These are phyloP conservation scores for Nothoprocta pentlandii DNA, from an alignment of 2,113 vertebrate species.

Conservation along the genomic window DNA sequence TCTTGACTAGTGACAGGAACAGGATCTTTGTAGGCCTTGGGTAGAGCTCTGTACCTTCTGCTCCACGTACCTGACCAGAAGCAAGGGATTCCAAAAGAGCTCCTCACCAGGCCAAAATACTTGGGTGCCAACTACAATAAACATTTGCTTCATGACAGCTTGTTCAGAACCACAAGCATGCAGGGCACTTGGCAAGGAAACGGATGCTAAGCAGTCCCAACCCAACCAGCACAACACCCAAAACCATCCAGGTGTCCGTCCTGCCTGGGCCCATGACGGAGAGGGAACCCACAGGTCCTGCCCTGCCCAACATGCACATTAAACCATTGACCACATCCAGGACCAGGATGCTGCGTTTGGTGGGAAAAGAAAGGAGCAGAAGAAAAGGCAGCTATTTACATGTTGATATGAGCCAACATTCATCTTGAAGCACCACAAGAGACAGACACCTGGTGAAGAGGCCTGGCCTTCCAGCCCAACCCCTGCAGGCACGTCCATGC, in stretches of 20 bases:
- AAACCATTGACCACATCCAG: fast-evolving
- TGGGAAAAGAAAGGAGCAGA: neutral
- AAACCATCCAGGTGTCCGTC: fast-evolving
- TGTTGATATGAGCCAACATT: neutral
- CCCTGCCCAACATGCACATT: fast-evolving
- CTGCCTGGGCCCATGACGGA: fast-evolving
- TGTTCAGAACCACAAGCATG: neutral
- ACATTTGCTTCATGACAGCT: neutral
- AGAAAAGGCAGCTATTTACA: neutral
- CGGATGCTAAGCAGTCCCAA: neutral
- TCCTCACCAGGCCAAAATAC: neutral
- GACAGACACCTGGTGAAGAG: neutral
- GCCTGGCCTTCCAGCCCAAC: neutral
- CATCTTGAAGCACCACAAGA: neutral
- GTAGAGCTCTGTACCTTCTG: neutral
- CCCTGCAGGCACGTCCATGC: fast-evolving
- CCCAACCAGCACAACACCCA: neutral
- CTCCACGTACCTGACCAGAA: neutral
- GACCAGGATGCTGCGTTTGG: fast-evolving
- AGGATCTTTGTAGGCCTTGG: neutral
- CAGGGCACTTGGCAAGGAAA: fast-evolving
- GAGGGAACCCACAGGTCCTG: fast-evolving
- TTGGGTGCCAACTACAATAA: neutral
- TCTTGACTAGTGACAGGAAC: neutral
- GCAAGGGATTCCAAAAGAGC: fast-evolving